Evolutionary conservation across 2,888 invertebrate genomes (phyloP), one percentile per base, ranked within the genome.

Genomic region (Ennomos quercinarius): DNA sequence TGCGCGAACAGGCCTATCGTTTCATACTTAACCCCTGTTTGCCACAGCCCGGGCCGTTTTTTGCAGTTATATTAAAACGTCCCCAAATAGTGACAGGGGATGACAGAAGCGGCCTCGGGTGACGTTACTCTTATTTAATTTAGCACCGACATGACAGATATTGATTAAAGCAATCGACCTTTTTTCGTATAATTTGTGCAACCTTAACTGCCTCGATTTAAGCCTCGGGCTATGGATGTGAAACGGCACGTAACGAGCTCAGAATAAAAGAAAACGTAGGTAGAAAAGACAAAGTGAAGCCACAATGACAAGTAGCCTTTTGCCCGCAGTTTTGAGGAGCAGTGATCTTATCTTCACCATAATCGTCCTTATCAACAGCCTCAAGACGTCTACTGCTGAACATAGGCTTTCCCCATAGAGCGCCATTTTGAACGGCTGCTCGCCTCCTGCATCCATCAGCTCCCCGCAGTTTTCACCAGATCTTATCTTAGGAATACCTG

Each of bases 21-120:
- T 80, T 75, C 61, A 65, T 71, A 66, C 73, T 78, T 78, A 78
- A 76, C 80, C 81, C 76, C 71, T 76, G 77, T 76, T 76, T 74
- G 73, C 67, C 59, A 27, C 56, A 46, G 70, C 5, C 27, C 70
- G 71, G 72, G 66, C 66, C 72, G 70, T 27, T 80, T 83, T 81
- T 80, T 77, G 76, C 77, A 79, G 76, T 80, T 81, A 83, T 83
- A 81, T 74, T 81, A 81, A 80, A 81, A 79, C 70, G 71, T 61
- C 60, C 60, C 65, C 53, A 43, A 67, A 66, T 67, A 75, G 72
- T 66, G 62, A 68, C 54, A 57, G 57, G 52, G 66, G 68, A 67
- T 71, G 72, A 76, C 73, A 77, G 77, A 72, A 58, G 65, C 64
- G 71, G 70, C 74, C 68, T 54, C 39, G 38, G 57, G 57, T 44